phyloP scores from a whole-genome alignment of 2,113 vertebrate species.

The Lanius ludovicianus region DNA sequence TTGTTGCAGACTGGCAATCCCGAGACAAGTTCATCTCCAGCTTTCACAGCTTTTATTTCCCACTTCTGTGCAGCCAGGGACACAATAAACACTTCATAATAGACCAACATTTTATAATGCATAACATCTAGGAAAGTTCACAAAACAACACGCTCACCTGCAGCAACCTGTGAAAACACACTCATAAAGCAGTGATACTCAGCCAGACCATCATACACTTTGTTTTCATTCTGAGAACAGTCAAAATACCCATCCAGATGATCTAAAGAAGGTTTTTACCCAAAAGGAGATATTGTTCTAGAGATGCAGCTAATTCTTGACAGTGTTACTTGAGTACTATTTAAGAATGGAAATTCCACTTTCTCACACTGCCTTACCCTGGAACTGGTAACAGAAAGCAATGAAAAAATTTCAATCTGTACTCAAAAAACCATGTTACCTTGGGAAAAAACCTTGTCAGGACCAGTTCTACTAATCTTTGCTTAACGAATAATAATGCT shows the following conservation, averaged over 20 bases:
- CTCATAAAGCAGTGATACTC: neutral
- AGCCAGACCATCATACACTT: neutral
- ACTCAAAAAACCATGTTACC: neutral
- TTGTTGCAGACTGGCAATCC: neutral
- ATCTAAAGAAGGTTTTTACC: neutral
- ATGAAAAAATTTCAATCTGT: neutral
- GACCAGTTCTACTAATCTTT: neutral
- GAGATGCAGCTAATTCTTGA: neutral
- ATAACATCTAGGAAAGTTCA: neutral
- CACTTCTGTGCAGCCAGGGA: neutral
- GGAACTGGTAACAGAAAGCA: neutral
- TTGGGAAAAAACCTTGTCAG: neutral
- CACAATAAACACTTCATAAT: neutral
- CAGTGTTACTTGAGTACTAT: neutral
- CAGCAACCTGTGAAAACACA: neutral
- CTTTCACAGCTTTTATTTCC: neutral
- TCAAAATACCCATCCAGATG: neutral
- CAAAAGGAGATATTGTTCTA: neutral
- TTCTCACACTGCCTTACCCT: neutral
- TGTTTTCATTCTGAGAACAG: neutral
- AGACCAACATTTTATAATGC: neutral
- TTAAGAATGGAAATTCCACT: neutral
- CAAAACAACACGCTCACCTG: neutral
- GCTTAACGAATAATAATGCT: neutral
- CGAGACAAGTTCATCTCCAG: neutral